These are phyloP conservation scores for Slavum lentiscoides DNA, from an alignment of 2,888 invertebrate genomes.

Conservation along the genomic window DNA sequence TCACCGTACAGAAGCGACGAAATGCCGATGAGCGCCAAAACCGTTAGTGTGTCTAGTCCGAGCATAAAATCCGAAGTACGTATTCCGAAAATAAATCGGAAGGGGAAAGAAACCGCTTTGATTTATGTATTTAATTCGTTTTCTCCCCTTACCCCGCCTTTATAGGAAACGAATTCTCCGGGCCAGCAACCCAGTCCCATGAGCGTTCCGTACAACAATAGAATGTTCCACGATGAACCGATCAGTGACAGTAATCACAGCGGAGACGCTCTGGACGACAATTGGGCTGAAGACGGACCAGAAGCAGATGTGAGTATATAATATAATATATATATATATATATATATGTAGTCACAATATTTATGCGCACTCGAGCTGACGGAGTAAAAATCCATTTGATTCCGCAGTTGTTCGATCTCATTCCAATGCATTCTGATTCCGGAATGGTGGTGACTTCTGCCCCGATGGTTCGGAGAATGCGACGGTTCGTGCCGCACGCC, in stretches of 20 bases:
- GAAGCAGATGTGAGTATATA: constrained; percentile 57
- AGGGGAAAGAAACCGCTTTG: too few relatives aligned
- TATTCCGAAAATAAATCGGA: neutral
- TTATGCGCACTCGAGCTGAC: too few relatives aligned
- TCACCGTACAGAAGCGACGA: constrained; percentile 70
- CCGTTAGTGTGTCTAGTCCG: constrained; percentile 79
- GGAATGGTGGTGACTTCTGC: constrained; percentile 36
- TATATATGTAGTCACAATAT: too few relatives aligned
- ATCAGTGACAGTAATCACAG: constrained; percentile 62
- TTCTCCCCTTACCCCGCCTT: constrained; percentile 37
- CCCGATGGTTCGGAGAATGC: constrained; percentile 40
- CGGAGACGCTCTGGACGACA: constrained; percentile 58
- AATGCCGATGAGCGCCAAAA: constrained; percentile 68
- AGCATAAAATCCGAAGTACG: constrained; percentile 82
- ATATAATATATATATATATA: too few relatives aligned
- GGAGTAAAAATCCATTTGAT: neutral
- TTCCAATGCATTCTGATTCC: constrained; percentile 35
- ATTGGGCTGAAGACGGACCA: constrained; percentile 58
- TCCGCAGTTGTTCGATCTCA: constrained; percentile 29
- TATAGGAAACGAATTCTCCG: constrained; percentile 67
- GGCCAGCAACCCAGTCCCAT: constrained; percentile 68
- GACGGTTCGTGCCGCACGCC: constrained; percentile 35
- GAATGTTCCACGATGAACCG: constrained; percentile 61
- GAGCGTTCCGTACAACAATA: constrained; percentile 59
- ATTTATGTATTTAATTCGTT: constrained; percentile 4